Base-by-base conservation (phyloP, 2,797 vertebrate genomes). In the Hafferia zeledoni region DNA sequence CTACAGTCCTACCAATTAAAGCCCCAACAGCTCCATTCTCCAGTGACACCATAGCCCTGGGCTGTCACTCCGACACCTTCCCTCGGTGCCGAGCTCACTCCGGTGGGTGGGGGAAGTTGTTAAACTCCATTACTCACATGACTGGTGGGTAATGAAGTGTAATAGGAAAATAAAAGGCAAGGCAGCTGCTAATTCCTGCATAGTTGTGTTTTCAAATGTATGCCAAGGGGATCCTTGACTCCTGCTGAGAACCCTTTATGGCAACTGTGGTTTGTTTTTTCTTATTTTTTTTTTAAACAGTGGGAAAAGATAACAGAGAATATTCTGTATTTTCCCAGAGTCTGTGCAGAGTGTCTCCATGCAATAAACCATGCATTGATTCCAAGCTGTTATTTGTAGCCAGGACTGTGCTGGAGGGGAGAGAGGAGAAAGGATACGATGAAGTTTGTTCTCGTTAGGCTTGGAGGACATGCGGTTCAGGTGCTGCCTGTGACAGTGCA, bases 401-500 rank as follows among this genome's bases (percentile, higher is more conserved):
- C 41, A 35, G 55, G 64, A 3, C 76, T 19, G 7, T 17, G 75
- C 87, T 60, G 65, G 55, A 76, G 74, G 76, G 64, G 28, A 61
- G 20, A 28, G 53, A 52, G 53, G 30, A 37, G 22, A 35, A 92
- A 98, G 97, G 98, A 98, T 98, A 98, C 97, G 96, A 31, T 98
- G 97, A 7, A 94, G 84, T 92, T 97, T 97, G 92, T 98, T 97
- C 91, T 98, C 97, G 0, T 97, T 97, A 33, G 94, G 92, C 87
- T 98, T 97, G 6, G 97, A 93, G 85, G 95, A 97, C 93, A 98
- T 96, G 92, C 97, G 98, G 70, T 91, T 97, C 95, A 98, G 95
- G 89, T 98, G 98, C 92, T 98, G 97, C 87, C 90, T 92, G 93
- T 98, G 98, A 61, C 98, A 98, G 88, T 97, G 97, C 68, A 98